Evolutionary conservation across 2,888 invertebrate genomes (phyloP), one percentile per base, ranked within the genome.

Genomic region (Cremastobaeus sp.): DNA sequence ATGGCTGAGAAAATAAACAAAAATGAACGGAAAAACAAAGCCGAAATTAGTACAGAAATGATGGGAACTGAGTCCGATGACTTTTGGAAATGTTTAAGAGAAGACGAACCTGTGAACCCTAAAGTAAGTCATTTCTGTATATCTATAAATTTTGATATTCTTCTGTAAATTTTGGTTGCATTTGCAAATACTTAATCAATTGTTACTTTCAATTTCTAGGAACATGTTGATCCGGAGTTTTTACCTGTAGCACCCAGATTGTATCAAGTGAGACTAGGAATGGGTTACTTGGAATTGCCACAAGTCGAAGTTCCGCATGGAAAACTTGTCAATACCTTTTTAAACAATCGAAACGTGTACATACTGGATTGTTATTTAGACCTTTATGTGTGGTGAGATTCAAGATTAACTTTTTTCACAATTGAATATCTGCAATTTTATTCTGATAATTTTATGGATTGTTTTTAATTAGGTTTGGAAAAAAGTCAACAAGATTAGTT

Each of bases 1-100:
- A 93, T 99, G 90, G 96, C 98, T 1, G 99, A 99, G 88, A 99
- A 99, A 88, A 96, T 99, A 65, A 99, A 98, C 88, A 99, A 99
- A 88, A 96, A 97, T 84, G 99, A 99, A 88, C 90, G 99, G 14
- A 99, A 99, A 88, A 96, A 96, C 85, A 95, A 95, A 85, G 94
- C 97, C 0, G 97, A 98, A 83, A 93, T 99, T 60, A 89, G 95
- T 35, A 93, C 95, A 0, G 94, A 97, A 85, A 89, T 90, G 30
- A 95, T 96, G 87, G 94, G 94, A 0, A 92, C 93, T 64, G 98
- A 99, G 84, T 92, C 93, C 3, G 89, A 89, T 3, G 95, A 94
- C 18, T 99, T 99, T 89, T 96, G 97, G 95, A 89, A 90, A 55
- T 89, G 90, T 15, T 87, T 99, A 14, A 92, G 92, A 0, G 89